Evolutionary conservation across 1,140 invertebrate genomes (phyloP).

Genomic region (Calephelis nemesis): DNA sequence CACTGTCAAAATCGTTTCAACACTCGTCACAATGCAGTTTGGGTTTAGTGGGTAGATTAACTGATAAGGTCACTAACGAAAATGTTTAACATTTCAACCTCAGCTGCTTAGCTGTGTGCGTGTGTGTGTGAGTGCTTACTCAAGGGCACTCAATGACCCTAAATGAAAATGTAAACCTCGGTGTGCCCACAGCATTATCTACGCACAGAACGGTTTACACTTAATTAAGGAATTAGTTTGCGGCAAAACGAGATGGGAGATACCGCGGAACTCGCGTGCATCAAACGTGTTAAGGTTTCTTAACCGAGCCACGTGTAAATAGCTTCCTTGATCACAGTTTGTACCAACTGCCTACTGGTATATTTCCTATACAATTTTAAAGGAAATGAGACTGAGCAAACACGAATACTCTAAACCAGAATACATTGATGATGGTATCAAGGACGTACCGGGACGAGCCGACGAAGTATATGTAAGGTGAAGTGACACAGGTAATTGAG

Average conservation of each 20-base stretch:
- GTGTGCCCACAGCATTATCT: constrained; percentile 23
- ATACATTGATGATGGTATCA: too few relatives aligned
- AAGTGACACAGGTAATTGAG: too few relatives aligned
- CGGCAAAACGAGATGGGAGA: constrained; percentile 42
- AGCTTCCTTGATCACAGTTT: constrained; percentile 12
- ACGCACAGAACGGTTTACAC: constrained; percentile 43
- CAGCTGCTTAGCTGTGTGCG: too few relatives aligned
- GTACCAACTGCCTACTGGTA: background rate
- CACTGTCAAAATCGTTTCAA: too few relatives aligned
- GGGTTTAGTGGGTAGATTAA: too few relatives aligned
- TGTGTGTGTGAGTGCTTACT: too few relatives aligned
- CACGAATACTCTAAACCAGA: background rate
- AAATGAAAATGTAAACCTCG: background rate
- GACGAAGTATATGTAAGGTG: too few relatives aligned
- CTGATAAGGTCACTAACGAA: too few relatives aligned
- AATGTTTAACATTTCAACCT: too few relatives aligned
- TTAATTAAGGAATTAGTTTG: constrained; percentile 63
- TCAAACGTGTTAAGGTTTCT: constrained; percentile 33
- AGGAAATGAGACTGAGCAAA: background rate
- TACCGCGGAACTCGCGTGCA: constrained; percentile 37
- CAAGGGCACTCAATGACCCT: too few relatives aligned
- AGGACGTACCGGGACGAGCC: too few relatives aligned
- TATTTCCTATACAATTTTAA: background rate
- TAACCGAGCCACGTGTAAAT: constrained; percentile 26
- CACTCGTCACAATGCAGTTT: too few relatives aligned